Percentiles rank a stretch among this genome's conserved stretches.
Evolutionary conservation across 2,888 invertebrate species (phyloP).

Genomic region (Archips xylosteana): DNA sequence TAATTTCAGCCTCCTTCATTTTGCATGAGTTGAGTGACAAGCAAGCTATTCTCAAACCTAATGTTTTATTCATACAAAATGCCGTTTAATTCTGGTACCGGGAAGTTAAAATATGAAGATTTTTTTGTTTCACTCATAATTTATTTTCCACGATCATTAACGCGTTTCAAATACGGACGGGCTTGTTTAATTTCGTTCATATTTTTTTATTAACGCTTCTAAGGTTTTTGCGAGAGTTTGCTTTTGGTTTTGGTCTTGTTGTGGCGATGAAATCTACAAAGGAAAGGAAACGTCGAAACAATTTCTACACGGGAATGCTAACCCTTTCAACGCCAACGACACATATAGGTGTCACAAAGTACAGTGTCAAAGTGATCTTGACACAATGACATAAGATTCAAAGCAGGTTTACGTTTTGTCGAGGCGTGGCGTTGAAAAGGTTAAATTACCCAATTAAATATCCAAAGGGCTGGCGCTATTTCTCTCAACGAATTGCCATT

Average conservation of each 20-base stretch:
- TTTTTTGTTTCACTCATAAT: constrained; percentile 35
- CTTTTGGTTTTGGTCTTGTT: not conserved
- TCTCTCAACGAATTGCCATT: too few species aligned
- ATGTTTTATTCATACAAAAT: constrained; percentile 49
- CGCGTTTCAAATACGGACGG: constrained; percentile 14
- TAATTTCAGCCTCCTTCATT: constrained; percentile 48
- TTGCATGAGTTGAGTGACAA: constrained; percentile 48
- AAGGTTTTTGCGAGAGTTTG: not conserved
- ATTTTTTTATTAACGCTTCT: not conserved
- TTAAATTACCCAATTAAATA: too few species aligned
- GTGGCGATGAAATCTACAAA: not conserved
- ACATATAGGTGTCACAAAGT: too few species aligned
- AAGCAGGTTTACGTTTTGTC: too few species aligned
- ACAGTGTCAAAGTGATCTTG: too few species aligned
- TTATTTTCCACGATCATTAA: constrained; percentile 33
- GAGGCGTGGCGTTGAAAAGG: too few species aligned
- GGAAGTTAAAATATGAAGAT: constrained; percentile 38
- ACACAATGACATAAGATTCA: too few species aligned
- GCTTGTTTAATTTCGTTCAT: constrained; percentile 5
- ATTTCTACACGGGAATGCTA: not conserved
- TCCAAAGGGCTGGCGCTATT: too few species aligned
- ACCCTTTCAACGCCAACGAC: too few species aligned
- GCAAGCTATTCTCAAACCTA: constrained; percentile 38
- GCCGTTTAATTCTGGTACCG: constrained; percentile 23
- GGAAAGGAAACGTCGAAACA: not conserved